Percentiles rank a stretch among this genome's conserved stretches.
Conservation (phyloP, 2,888 invertebrate species). For the Zelleria hepariella region DNA sequence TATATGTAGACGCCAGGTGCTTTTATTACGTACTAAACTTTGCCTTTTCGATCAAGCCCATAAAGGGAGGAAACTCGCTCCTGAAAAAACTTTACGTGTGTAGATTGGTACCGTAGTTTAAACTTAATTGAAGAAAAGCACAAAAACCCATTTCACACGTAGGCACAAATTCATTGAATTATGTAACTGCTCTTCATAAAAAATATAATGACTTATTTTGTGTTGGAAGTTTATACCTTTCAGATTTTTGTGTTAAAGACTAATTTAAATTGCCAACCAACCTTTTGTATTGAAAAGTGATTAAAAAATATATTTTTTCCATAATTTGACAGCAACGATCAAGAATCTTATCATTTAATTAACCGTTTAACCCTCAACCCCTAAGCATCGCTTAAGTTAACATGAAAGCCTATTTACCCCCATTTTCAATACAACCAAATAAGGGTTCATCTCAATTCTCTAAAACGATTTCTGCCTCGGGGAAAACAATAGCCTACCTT, state of each 20-base stretch:
- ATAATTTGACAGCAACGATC: not conserved
- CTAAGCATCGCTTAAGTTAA: not conserved
- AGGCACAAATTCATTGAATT: too few species aligned
- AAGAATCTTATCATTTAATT: not conserved
- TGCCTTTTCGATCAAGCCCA: not conserved
- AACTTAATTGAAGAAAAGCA: too few species aligned
- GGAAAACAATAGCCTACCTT: constrained; percentile 3
- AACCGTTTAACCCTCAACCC: not conserved
- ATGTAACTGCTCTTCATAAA: too few species aligned
- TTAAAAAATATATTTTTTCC: too few species aligned
- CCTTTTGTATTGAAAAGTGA: too few species aligned
- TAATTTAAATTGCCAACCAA: too few species aligned
- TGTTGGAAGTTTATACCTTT: too few species aligned
- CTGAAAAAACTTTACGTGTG: too few species aligned
- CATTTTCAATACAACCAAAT: not conserved
- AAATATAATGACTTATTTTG: too few species aligned
- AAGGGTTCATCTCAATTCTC: not conserved
- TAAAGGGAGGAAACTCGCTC: not conserved
- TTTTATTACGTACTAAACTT: not conserved
- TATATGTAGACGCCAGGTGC: not conserved
- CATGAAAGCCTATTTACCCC: not conserved
- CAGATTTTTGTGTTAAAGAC: too few species aligned
- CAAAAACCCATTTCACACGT: too few species aligned
- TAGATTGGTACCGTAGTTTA: too few species aligned
- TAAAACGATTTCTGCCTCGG: not conserved